Base-by-base conservation (phyloP, 2,888 invertebrate species). In the Andricus quercusramuli region DNA sequence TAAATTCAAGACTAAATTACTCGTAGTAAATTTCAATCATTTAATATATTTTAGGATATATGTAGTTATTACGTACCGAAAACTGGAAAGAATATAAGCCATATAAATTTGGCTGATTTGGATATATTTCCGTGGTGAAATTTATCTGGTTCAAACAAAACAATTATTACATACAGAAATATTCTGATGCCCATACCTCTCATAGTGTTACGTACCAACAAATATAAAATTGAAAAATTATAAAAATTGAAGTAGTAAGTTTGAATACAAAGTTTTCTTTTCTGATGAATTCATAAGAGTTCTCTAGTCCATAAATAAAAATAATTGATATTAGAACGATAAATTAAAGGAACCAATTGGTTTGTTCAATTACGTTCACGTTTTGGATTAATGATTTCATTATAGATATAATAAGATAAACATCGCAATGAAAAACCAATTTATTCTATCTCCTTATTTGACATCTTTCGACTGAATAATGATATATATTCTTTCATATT, bases 81-180 rank as follows among this genome's bases (percentile, higher is more conserved):
- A 70, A 47, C 11, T 70, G 51, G 70, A 70, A 51, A 51, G 51
- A 51, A 32, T 51, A 68, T 25, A 70, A 44, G 25, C 51, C 32
- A 51, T 25, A 51, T 70, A 70, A 11, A 41, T 17, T 41, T 67
- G 20, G 2, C 13, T 67, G 13, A n/a, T 67, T 8, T 44, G 11
- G 22, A 22, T 67, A 59, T 8, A 22, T 59, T 41, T 41, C 22
- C n/a, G 13, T 8, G 1, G n/a, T n/a, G 66, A 66, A 66, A 67
- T 67, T 65, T 17, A 59, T 59, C 56, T n/a, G 13, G 11, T 22
- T 59, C 0, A n/a, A 22, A 22, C 22, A 22, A 59, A 59, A 22
- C 1, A 22, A 56, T n/a, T 56, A 8, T n/a, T n/a, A 8, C 5
- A 56, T 56, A 56, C n/a, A 56, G 8, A 56, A 59, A 59, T 59